A percentile compares a stretch with the other conserved stretches of the same genome.
These are phyloP conservation scores for Colius striatus DNA, from an alignment of 2,113 vertebrate genomes.

Conservation along the genomic window DNA sequence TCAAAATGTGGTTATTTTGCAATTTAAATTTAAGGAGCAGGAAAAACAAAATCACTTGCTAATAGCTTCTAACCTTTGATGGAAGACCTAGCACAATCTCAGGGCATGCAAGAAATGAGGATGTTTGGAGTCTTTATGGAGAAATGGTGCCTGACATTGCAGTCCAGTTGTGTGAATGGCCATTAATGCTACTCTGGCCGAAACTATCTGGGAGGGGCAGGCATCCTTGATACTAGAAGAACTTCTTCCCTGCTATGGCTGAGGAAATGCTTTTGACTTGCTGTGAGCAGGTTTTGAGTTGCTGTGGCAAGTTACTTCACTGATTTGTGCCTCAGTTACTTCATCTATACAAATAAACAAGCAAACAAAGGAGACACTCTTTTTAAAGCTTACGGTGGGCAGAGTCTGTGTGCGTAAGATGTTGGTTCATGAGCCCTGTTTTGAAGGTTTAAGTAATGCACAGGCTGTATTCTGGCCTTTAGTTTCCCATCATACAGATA, in stretches of 20 bases:
- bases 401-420: background rate
- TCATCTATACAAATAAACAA: background rate
- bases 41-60: conserved; percentile 10
- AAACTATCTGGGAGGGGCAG: background rate
- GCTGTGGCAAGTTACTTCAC: background rate
- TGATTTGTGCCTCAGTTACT: background rate
- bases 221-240: background rate
- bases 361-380: background rate
- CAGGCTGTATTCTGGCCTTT: background rate
- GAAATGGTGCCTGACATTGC: background rate
- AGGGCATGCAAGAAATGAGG: conserved; percentile 22
- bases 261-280: background rate
- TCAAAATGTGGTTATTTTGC: conserved; percentile 18
- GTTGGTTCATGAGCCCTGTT: background rate
- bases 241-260: background rate
- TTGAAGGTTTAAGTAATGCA: background rate
- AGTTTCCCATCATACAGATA: background rate
- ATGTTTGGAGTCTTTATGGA: background rate
- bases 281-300: background rate
- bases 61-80: background rate
- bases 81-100: background rate
- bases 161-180: background rate
- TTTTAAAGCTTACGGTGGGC: background rate
- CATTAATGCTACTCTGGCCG: background rate
- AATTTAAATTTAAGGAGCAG: conserved; percentile 9